These are phyloP conservation scores for Egretta garzetta DNA, from an alignment of 2,113 vertebrate species.

Conservation along the genomic window DNA sequence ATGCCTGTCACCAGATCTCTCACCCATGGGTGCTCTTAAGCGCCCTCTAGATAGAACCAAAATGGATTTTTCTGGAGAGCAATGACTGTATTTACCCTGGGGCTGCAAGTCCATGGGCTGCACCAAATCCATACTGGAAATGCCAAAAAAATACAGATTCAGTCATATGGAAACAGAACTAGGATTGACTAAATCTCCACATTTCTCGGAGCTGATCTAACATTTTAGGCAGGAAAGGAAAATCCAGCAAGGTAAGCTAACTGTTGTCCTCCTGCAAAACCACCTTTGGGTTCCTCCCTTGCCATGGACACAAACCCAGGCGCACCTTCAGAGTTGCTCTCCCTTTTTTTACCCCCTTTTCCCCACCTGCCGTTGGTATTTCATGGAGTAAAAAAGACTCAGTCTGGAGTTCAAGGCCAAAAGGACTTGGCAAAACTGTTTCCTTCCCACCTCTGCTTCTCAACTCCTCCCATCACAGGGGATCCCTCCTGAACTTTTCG, in stretches of 20 bases:
- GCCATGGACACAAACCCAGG: background rate
- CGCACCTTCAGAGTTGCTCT: fast-evolving
- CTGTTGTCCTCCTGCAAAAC: background rate
- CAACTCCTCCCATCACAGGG: background rate
- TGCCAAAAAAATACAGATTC: background rate
- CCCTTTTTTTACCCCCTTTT: background rate
- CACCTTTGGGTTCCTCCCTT: background rate
- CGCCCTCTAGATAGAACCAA: background rate
- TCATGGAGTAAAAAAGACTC: background rate
- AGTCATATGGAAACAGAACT: background rate
- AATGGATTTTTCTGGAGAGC: background rate
- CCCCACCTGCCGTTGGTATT: background rate
- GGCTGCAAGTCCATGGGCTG: background rate
- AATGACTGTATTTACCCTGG: fast-evolving
- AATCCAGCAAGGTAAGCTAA: background rate
- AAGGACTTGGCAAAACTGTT: background rate
- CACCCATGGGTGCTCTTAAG: background rate
- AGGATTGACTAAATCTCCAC: background rate
- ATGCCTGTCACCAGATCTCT: background rate
- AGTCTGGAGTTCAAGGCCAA: background rate
- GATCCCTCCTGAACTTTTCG: background rate
- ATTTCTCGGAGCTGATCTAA: background rate
- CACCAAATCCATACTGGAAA: background rate
- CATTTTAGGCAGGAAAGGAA: background rate
- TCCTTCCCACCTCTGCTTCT: background rate